Conservation (phyloP, 2,113 vertebrate genomes). For the Oreochromis spilurus region DNA sequence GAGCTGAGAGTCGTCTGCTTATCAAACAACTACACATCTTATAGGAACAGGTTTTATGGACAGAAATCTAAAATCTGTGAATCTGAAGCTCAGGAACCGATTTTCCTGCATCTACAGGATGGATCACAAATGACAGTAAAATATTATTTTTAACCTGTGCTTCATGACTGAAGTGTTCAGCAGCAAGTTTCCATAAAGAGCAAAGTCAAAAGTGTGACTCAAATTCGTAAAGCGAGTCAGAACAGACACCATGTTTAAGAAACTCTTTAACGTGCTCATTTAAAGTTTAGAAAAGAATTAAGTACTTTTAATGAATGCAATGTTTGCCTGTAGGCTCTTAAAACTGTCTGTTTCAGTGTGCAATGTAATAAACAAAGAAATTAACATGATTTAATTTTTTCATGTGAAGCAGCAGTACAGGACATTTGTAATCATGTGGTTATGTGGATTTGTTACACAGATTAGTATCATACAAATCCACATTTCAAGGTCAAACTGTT, state of each 20-base stretch:
- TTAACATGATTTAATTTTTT: background rate
- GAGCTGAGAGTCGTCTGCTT: background rate
- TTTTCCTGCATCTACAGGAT: background rate
- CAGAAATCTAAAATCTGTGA: background rate
- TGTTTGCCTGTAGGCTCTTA: rapidly evolving
- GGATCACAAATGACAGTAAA: background rate
- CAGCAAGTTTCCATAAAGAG: background rate
- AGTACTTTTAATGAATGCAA: background rate
- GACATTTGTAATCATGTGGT: background rate
- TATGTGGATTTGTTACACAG: background rate
- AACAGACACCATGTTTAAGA: background rate
- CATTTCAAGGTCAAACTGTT: background rate
- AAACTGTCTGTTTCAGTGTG: background rate
- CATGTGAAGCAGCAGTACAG: background rate
- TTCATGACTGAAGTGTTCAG: background rate
- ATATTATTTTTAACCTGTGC: rapidly evolving
- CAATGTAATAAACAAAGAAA: background rate
- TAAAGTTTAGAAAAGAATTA: background rate
- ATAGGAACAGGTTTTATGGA: background rate
- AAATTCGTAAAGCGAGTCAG: rapidly evolving
- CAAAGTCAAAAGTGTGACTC: background rate
- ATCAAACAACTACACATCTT: background rate
- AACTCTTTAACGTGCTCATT: background rate
- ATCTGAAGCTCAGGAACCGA: background rate
- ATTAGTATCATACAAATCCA: background rate